Base-by-base conservation (phyloP, 2,888 invertebrate species). In the Amblyteles armatorius region DNA sequence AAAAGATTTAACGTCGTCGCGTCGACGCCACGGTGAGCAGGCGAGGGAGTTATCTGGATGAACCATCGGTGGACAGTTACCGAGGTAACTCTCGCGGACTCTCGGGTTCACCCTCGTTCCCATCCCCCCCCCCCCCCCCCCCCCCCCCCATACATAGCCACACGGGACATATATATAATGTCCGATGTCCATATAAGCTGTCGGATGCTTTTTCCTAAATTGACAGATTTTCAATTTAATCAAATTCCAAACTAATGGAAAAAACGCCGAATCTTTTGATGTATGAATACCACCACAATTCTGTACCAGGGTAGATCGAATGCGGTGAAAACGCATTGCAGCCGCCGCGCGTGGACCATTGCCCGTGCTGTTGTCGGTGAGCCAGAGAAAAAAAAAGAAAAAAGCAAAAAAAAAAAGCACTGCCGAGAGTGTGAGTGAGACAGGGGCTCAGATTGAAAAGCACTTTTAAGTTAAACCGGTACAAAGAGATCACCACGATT, bases 201-300 rank as follows among this genome's bases (percentile, higher is more conserved):
- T 92, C 92, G 91, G 92, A 92, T 91, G 92, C 91, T 92, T 92
- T 93, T 93, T 92, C 91, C 92, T 91, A 92, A 94, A 94, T 93
- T 93, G 93, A 94, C 93, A 93, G 93, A 93, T 93, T 93, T 93
- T 93, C 94, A 93, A 93, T 94, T 93, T 92, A 93, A 93, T 93
- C 93, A 92, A 93, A 92, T 91, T 92, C 89, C 92, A 91, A 93
- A 93, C 93, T 93, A 93, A 94, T 93, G 93, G 93, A 92, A 93
- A 92, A 92, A 93, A 92, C 92, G 91, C 92, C 90, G 90, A 91
- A 91, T 92, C 92, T 91, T 92, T 93, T 92, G 93, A 92, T 91
- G 90, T 88, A 88, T 87, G 89, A 89, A 86, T 67, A 83, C 77
- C 72, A 74, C 67, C 77, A 79, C 65, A 73, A 79, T 63, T 60